Evolutionary conservation across 2,113 vertebrate genomes (phyloP).

Genomic region (Formicarius rufipectus): DNA sequence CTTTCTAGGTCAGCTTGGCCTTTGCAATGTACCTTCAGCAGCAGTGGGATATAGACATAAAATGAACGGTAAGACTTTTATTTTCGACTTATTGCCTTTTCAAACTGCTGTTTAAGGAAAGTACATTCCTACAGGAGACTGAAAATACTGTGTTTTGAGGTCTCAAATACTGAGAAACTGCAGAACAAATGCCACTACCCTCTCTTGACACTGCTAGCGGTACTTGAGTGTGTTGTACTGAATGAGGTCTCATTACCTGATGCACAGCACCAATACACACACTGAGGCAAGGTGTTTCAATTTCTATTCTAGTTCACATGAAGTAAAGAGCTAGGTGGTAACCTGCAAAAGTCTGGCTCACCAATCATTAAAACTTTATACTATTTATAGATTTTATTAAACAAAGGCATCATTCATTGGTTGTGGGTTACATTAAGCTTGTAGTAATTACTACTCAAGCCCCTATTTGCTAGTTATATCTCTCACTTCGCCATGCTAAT

Average conservation of each 20-base stretch:
- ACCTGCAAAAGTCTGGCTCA: not conserved
- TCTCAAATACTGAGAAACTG: not conserved
- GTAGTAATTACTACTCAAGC: not conserved
- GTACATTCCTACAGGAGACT: not conserved
- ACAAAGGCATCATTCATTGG: not conserved
- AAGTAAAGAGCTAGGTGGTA: not conserved
- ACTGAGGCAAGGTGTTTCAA: not conserved
- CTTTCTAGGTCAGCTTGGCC: not conserved
- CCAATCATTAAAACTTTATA: not conserved
- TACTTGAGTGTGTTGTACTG: not conserved
- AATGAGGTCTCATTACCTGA: fast-evolving
- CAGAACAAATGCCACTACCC: not conserved
- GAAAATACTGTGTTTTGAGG: not conserved
- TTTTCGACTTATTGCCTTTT: not conserved
- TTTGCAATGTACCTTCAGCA: not conserved
- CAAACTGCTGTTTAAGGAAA: not conserved
- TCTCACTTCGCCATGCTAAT: not conserved
- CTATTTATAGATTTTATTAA: not conserved
- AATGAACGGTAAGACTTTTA: not conserved
- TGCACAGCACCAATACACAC: not conserved
- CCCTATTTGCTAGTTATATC: not conserved
- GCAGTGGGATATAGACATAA: not conserved
- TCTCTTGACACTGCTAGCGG: not conserved
- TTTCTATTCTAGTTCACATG: not conserved
- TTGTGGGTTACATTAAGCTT: not conserved